phyloP scores from a whole-genome alignment of 1,140 invertebrate genomes.

The Zaprionus vittiger region DNA sequence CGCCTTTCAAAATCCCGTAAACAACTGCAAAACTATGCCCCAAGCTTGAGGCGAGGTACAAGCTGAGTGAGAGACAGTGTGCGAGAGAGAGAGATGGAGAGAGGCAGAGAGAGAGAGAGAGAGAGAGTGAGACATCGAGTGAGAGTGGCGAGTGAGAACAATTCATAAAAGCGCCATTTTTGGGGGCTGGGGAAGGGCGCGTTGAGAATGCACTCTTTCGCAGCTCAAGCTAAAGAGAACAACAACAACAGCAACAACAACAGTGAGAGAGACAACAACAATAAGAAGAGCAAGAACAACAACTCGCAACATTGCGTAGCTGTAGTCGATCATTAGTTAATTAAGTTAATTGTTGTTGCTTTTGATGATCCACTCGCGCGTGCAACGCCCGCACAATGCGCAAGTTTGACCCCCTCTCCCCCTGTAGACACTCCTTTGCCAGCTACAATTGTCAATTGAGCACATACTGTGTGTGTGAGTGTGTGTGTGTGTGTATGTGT shows the following conservation, averaged over 20 bases:
- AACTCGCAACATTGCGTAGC: conserved; percentile 16
- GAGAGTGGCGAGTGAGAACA: background rate
- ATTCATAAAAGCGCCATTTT: conserved; percentile 2
- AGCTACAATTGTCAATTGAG: conserved; percentile 23
- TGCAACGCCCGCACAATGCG: conserved; percentile 70
- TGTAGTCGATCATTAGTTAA: conserved; percentile 67
- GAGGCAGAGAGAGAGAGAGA: background rate
- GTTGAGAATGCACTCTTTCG: background rate
- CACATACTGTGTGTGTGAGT: conserved; percentile 22
- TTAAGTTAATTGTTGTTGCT: conserved; percentile 76
- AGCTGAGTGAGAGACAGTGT: conserved; percentile 7
- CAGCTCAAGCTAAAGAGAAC: background rate
- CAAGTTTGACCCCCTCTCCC: background rate
- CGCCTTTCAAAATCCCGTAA: conserved; percentile 45
- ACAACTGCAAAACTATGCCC: conserved; percentile 37
- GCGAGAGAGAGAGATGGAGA: background rate
- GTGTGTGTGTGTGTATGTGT: conserved; percentile 19
- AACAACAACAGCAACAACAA: conserved; percentile 11
- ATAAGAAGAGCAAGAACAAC: background rate
- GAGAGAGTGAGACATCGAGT: background rate
- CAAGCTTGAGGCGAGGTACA: background rate
- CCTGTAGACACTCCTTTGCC: conserved; percentile 3
- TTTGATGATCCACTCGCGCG: conserved; percentile 59
- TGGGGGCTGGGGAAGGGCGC: background rate
- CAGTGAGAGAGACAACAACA: conserved; percentile 1